Base-by-base conservation (phyloP, 2,797 vertebrate species). In the Scolopax bukidnonensis region DNA sequence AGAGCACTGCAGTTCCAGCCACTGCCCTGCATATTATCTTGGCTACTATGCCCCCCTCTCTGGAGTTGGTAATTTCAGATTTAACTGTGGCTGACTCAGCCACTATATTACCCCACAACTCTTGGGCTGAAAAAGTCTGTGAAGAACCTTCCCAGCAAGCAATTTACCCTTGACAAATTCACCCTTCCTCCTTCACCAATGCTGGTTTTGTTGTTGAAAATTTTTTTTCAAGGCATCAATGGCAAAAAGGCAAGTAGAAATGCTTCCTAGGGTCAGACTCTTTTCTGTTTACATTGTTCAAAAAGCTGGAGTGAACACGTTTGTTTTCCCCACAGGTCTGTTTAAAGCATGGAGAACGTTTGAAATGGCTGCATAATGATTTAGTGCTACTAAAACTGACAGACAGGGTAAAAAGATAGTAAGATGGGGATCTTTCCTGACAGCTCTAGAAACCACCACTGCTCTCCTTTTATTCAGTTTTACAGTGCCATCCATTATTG, bases 161-260 rank as follows among this genome's bases (percentile, higher is more conserved):
- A 48, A 41, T 67, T 74, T 89, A 17, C 40, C 28, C 38, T 38
- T 4, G 1, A 20, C 2, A 7, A 84, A 61, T 51, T 50, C 12
- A 81, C 43, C 28, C 12, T 73, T 54, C 40, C 50, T 81, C 28
- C 15, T 60, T 69, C 68, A 68, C 60, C 5, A 7, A 14, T 51
- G 15, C 24, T 90, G n/a, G 2, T 83, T 70, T 63, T 75, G 8
- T 20, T 83, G 48, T 28, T 61, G 16, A 90, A 92, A 85, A 86
- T 51, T 11, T 18, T 47, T 86, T 23, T 94, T 87, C 27, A 75
- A 65, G 81, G 43, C 28, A 73, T 28, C 41, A 65, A 89, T 61
- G 25, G 45, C 84, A 84, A 92, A 87, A 86, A 28, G 30, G 11
- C n/a, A 79, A 63, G n/a, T 67, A 48, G 56, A 91, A 89, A 41